Evolutionary conservation across 2,888 invertebrate genomes (phyloP).

Genomic region (Crematogaster levior): DNA sequence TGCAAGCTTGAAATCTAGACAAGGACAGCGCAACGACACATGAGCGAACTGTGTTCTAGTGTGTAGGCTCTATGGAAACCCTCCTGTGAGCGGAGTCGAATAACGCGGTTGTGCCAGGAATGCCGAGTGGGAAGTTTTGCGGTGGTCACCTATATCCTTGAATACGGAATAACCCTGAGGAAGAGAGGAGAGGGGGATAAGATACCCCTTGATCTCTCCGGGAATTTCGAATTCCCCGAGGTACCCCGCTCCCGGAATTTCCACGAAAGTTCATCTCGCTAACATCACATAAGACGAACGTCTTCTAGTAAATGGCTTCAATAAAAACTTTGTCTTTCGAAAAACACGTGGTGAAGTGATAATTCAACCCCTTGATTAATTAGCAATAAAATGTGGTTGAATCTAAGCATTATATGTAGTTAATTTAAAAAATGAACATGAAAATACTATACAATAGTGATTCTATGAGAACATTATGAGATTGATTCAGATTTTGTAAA

Average conservation of each 20-base stretch:
- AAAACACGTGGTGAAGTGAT: background rate
- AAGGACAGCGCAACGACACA: constrained; percentile 54
- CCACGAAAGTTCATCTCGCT: constrained; percentile 69
- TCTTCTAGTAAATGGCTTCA: background rate
- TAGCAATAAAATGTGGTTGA: background rate
- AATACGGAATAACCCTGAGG: constrained; percentile 76
- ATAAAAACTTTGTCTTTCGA: background rate
- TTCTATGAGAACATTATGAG: background rate
- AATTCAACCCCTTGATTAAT: background rate
- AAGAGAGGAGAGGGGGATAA: constrained; percentile 64
- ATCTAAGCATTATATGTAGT: background rate
- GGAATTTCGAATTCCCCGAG: constrained; percentile 74
- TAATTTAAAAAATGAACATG: background rate
- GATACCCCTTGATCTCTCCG: constrained; percentile 76
- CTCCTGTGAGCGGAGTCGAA: constrained; percentile 67
- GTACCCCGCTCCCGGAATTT: constrained; percentile 62
- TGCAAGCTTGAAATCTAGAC: constrained; percentile 60
- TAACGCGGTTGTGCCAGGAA: constrained; percentile 79
- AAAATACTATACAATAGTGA: background rate
- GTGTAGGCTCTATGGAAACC: constrained; percentile 71
- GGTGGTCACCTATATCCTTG: constrained; percentile 75
- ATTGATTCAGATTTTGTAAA: background rate
- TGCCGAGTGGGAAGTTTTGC: constrained; percentile 78
- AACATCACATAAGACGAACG: constrained; percentile 55
- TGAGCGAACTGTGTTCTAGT: constrained; percentile 70